Conservation (phyloP, 2,888 invertebrate species). For the Cabera pusaria region DNA sequence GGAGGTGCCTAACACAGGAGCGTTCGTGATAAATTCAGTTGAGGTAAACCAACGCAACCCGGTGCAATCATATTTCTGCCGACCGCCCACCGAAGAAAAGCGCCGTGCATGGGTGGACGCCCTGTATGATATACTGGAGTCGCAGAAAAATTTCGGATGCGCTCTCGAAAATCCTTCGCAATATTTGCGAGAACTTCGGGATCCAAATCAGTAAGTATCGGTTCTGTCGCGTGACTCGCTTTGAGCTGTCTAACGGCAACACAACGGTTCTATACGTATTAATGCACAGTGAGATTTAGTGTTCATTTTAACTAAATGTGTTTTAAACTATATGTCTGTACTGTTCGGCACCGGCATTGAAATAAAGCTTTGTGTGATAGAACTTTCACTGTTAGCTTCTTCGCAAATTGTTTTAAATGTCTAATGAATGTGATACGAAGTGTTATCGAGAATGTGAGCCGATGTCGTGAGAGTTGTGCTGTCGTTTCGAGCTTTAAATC, state of each 20-base stretch:
- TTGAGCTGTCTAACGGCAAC: slow-evolving; percentile 7
- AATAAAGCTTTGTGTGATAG: too few species aligned
- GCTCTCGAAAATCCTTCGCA: slow-evolving; percentile 97
- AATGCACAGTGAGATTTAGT: too few species aligned
- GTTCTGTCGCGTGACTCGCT: neutral
- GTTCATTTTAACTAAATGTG: too few species aligned
- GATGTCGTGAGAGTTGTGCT: too few species aligned
- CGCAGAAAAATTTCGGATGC: slow-evolving; percentile 96
- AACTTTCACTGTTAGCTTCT: too few species aligned
- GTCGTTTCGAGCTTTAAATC: too few species aligned
- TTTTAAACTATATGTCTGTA: too few species aligned
- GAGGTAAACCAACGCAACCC: slow-evolving; percentile 76
- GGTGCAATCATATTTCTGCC: slow-evolving; percentile 90
- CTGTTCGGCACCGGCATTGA: too few species aligned
- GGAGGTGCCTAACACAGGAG: slow-evolving; percentile 71
- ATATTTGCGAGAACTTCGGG: slow-evolving; percentile 61
- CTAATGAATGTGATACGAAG: too few species aligned
- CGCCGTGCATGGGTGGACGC: slow-evolving; percentile 93
- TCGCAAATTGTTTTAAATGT: too few species aligned
- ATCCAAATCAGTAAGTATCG: slow-evolving; percentile 66
- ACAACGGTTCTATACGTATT: too few species aligned
- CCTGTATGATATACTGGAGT: slow-evolving; percentile 93
- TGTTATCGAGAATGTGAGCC: too few species aligned
- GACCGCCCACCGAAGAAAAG: slow-evolving; percentile 84
- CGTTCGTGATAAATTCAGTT: slow-evolving; percentile 85